Base-by-base conservation (phyloP, 2,113 vertebrate species). In the Sarotherodon lohbergeri region DNA sequence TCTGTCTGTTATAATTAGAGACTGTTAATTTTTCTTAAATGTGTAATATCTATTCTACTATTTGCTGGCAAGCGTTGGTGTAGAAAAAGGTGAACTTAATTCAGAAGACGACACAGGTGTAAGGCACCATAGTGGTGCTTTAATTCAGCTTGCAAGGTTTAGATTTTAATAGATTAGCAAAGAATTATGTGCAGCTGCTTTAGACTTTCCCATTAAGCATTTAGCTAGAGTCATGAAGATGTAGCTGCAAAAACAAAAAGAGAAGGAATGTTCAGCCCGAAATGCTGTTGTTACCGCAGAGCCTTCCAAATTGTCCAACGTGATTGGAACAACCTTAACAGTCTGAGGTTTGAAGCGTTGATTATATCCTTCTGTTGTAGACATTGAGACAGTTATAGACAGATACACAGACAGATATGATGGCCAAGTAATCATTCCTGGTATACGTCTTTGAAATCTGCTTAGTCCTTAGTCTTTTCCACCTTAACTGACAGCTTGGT, bases 71-170 rank as follows among this genome's bases (percentile, higher is more conserved):
- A 39, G n/a, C 61, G 48, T 56, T 66, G 36, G 24, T 48, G 24
- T 48, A 29, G 48, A 83, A 86, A 84, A 22, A 82, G 63, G 85
- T 85, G 85, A 81, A 52, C 63, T 81, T 71, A 46, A 55, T 29
- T 86, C 29, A 87, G 41, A 81, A 71, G 81, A 91, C 88, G 84
- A 93, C 91, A 83, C 87, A 90, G 89, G 83, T 92, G 90, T 19
- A 73, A 57, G 55, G 41, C 19, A 27, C 17, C 32, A 17, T 1
- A 56, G 80, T 8, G 39, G 52, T 29, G 22, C 14, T 83, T 59
- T 17, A 56, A 6, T 68, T 10, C 39, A 10, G 57, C 5, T 12
- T 59, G 34, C 9, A 36, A n/a, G 17, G 19, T 46, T 76, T 17
- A 76, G 32, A 63, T 7, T 82, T 29, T 66, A 56, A 55, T 17